Conservation (phyloP, 2,113 vertebrate genomes). For the Daphoenositta chrysoptera region DNA sequence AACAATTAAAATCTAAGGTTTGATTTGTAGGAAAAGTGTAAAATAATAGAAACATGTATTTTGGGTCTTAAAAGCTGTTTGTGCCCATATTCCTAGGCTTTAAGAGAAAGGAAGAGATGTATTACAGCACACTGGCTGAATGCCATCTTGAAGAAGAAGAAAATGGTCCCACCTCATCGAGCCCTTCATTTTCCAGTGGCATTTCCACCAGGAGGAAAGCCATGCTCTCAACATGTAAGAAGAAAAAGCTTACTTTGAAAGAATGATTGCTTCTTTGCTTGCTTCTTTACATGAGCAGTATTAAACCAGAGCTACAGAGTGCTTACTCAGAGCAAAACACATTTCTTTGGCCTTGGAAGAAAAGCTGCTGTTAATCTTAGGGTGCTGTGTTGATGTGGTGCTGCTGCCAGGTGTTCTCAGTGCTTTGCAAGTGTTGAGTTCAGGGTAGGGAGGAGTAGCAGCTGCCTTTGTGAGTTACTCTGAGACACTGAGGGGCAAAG, state of each 20-base stretch:
- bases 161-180: constrained; percentile 90
- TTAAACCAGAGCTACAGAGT: neutral
- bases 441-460: neutral
- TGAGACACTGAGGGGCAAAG: neutral
- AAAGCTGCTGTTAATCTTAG: neutral
- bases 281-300: neutral
- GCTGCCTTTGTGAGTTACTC: neutral
- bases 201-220: constrained; percentile 93
- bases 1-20: rapidly evolving
- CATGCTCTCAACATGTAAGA: constrained; percentile 93
- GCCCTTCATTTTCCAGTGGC: constrained; percentile 93
- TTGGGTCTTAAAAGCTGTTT: neutral
- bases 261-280: neutral
- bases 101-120: constrained; percentile 92
- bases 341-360: neutral
- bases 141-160: constrained; percentile 87
- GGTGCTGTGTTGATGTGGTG: neutral
- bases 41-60: neutral
- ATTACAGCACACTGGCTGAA: constrained; percentile 96
- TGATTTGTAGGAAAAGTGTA: neutral
- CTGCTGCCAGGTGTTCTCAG: neutral
- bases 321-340: neutral
- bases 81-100: constrained; percentile 69
- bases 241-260: neutral
- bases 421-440: neutral